Base-by-base conservation (phyloP, 2,797 vertebrate species). In the Mus spretus region DNA sequence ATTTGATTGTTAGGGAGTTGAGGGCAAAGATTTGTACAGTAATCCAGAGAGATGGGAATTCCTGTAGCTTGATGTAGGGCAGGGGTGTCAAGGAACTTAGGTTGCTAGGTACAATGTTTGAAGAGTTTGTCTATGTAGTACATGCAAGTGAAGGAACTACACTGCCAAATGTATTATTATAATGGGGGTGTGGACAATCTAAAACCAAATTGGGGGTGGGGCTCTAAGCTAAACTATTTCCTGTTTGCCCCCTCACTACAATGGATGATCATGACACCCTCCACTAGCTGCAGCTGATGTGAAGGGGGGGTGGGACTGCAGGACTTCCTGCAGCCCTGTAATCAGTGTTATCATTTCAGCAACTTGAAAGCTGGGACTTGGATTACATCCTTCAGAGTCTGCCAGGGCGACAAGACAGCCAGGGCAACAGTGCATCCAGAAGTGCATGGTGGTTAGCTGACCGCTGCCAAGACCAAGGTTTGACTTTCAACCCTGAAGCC, bases 361-460 rank as follows among this genome's bases (percentile, higher is more conserved):
- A 96, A 61, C 94, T 98, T 40, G 98, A 99, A 63, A 98, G 98
- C 22, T 98, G 97, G 98, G 98, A 99, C 97, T 97, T 98, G 87
- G 98, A 98, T 80, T 90, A 97, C 85, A 95, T 98, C 96, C 97
- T 98, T 53, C 98, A 98, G 91, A 98, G 98, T 82, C 92, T 98
- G 82, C 90, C 97, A 86, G 95, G 95, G 19, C 92, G 0, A 86
- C 93, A 97, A 90, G 93, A 96, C 31, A 89, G 65, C 0, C 92
- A 24, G n/a, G 75, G 94, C 47, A 83, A 78, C 50, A 1, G 0
- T 24, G 8, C 65, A 34, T 63, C 61, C 44, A 74, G 94, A 97
- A 50, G 59, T 47, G 15, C n/a, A 26, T 98, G 97, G 96, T 96
- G 95, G 95, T 96, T 97, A 17, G 61, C 84, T 55, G 91, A 96